Evolutionary conservation across 2,888 invertebrate genomes (phyloP).

Genomic region (Platypus cylindrus): DNA sequence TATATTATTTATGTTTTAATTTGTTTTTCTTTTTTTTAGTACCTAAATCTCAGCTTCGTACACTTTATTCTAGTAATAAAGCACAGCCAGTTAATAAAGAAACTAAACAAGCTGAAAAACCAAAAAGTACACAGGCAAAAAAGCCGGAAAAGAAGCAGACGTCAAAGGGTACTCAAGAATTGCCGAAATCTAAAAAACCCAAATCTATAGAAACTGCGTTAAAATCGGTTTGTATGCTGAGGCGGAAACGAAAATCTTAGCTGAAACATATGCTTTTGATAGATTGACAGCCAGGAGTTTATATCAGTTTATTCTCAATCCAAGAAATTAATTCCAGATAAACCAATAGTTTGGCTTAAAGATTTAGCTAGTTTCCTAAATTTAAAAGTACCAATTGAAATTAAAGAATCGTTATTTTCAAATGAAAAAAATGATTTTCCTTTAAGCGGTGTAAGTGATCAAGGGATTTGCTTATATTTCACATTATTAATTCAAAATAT

Average conservation of each 20-base stretch:
- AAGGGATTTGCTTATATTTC: too few species aligned
- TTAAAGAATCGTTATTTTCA: slow-evolving; percentile 48
- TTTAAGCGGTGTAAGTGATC: slow-evolving; percentile 32
- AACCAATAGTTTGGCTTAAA: slow-evolving; percentile 59
- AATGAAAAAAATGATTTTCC: slow-evolving; percentile 46
- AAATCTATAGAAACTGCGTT: slow-evolving; percentile 53
- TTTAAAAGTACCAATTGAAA: slow-evolving; percentile 47
- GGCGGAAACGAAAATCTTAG: too few species aligned
- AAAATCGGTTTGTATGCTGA: too few species aligned
- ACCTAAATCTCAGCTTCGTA: slow-evolving; percentile 54
- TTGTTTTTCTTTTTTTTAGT: slow-evolving; percentile 37
- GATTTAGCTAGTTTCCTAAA: slow-evolving; percentile 54
- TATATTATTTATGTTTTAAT: slow-evolving; percentile 2
- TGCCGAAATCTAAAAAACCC: slow-evolving; percentile 48
- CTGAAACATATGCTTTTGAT: too few species aligned
- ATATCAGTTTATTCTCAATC: slow-evolving; percentile 41
- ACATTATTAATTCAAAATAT: slow-evolving; percentile 17
- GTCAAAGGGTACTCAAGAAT: slow-evolving; percentile 27
- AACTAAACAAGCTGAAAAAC: slow-evolving; percentile 32
- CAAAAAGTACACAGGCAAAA: slow-evolving; percentile 35
- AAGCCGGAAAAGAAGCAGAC: slow-evolving; percentile 40
- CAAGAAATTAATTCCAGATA: slow-evolving; percentile 53
- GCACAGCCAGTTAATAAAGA: slow-evolving; percentile 51
- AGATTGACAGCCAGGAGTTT: slow-evolving; percentile 51
- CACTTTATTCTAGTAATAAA: slow-evolving; percentile 51